A percentile compares a stretch with the other conserved stretches of the same genome.
phyloP scores from a whole-genome alignment of 2,113 vertebrate species.

The Oncorhynchus mykiss region DNA sequence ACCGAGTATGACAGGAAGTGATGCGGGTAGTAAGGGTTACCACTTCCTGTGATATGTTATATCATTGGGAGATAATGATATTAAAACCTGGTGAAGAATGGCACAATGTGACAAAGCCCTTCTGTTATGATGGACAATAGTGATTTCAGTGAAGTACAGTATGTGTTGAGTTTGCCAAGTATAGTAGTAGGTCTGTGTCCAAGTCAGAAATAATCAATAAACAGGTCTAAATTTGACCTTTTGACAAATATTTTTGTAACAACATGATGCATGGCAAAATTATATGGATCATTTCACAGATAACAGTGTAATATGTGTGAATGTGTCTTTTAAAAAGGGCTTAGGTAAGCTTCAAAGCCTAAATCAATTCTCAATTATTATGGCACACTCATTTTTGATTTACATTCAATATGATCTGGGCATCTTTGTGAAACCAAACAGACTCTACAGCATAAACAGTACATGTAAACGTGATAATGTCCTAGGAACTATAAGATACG shows the following conservation, averaged over 20 bases:
- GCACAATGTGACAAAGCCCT: slow-evolving; percentile 68
- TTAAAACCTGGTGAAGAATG: slow-evolving; percentile 37
- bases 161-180: no score
- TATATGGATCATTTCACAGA: slow-evolving; percentile 30
- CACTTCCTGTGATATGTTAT: neutral
- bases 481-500: slow-evolving; percentile 28
- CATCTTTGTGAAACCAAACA: slow-evolving; percentile 12
- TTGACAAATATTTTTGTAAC: neutral
- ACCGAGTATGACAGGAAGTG: neutral
- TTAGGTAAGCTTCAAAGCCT: slow-evolving; percentile 15
- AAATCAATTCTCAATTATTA: slow-evolving; percentile 1
- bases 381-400: slow-evolving; percentile 1
- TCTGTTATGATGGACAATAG: slow-evolving; percentile 56
- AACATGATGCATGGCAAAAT: slow-evolving; percentile 18
- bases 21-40: no score
- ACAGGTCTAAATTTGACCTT: neutral
- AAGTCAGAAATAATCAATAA: slow-evolving; percentile 19
- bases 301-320: neutral
- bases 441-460: slow-evolving; percentile 3
- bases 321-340: neutral
- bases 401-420: slow-evolving; percentile 49
- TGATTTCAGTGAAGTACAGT: slow-evolving; percentile 6
- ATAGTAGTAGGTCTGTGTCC: neutral
- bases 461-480: slow-evolving; percentile 23
- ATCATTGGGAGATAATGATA: neutral